Evolutionary conservation across 2,797 vertebrate genomes (phyloP), one percentile per base, ranked within the genome.

Genomic region (Channallabes apus): DNA sequence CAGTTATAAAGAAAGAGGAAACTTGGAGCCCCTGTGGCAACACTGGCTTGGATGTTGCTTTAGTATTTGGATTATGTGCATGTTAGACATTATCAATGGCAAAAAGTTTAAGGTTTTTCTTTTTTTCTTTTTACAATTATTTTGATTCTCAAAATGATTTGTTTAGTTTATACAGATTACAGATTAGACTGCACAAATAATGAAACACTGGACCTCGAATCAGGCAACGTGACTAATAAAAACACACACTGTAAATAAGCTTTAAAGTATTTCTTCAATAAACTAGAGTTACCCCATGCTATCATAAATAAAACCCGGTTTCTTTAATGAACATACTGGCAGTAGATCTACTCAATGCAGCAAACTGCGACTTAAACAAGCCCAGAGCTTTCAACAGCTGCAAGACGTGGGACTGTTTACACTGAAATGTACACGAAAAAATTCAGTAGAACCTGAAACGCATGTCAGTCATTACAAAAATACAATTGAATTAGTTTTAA

Each of bases 281-380:
- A 67, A 76, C 51, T 58, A 76, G 62, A 85, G 54, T 68, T 65
- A 38, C 41, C 54, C 54, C 62, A 46, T 77, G 71, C 80, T 32
- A 68, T 62, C 12, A 27, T 76, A 68, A 82, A 85, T 68, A 41
- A 51, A 69, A 68, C 18, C 73, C 12, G 51, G 9, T 58, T 35
- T 77, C 6, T 77, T 82, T 41, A 82, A 29, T 81, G 59, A 82
- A 81, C 71, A 32, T 64, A 41, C 62, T 82, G 71, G 65, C 77
- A 80, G 12, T 9, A 15, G 58, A 73, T 82, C 61, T 67, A 65
- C 79, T 82, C 29, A 65, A 54, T 76, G 79, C 79, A 76, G 84
- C 84, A 84, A 84, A 84, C 77, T 62, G 64, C 79, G 65, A 84
- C 64, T 79, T 41, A 69, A 69, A 64, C 38, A 72, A 85, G 77